Evolutionary conservation across 1,140 invertebrate species (phyloP).

Genomic region (Melipona quadrifasciata): DNA sequence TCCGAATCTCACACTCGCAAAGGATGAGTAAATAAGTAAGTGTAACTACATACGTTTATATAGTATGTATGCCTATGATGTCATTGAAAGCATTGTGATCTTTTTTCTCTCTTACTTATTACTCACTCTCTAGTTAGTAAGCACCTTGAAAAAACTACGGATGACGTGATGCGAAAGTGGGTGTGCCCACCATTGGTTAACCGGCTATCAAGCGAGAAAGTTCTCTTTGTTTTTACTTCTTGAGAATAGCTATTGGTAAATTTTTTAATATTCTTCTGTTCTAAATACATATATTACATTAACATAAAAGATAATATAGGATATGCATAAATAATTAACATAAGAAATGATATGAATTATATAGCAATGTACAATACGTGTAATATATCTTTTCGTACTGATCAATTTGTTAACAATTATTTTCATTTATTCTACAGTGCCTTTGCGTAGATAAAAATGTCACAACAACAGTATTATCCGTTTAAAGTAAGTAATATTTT

Average conservation of each 20-base stretch:
- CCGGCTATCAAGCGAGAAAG: constrained; percentile 7
- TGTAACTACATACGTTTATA: background rate
- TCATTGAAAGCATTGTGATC: constrained; percentile 1
- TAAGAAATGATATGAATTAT: background rate
- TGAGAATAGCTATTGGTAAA: background rate
- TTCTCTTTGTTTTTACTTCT: background rate
- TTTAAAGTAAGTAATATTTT: constrained; percentile 72
- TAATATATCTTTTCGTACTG: background rate
- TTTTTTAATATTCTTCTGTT: background rate
- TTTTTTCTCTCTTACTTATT: constrained; percentile 31
- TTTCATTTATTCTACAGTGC: background rate
- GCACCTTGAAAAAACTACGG: constrained; percentile 42
- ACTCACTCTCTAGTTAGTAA: constrained; percentile 22
- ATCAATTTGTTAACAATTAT: constrained; percentile 5
- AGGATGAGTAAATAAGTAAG: constrained; percentile 4
- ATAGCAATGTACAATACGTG: background rate
- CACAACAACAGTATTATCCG: constrained; percentile 76
- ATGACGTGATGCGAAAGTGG: constrained; percentile 65
- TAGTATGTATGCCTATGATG: background rate
- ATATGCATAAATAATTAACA: too few species aligned
- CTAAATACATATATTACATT: background rate
- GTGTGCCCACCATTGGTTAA: constrained; percentile 47
- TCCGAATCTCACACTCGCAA: background rate
- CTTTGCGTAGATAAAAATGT: constrained; percentile 61
- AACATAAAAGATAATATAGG: background rate